Percentiles rank a stretch among this genome's conserved stretches.
phyloP scores from a whole-genome alignment of 2,888 invertebrate genomes.

The Megastigmus dorsalis region DNA sequence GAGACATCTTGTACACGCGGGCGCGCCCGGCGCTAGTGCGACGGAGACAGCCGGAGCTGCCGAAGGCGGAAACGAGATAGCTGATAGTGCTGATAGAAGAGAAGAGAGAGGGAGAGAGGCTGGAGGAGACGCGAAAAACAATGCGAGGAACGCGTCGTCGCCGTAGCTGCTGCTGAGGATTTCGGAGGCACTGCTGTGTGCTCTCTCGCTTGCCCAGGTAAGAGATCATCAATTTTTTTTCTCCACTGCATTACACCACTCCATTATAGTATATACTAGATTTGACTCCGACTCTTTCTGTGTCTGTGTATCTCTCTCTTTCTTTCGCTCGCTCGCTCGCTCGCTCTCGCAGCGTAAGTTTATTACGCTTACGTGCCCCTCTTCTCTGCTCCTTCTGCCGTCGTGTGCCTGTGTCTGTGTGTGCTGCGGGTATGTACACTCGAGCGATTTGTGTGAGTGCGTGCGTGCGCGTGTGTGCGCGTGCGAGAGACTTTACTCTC shows the following conservation, averaged over 20 bases:
- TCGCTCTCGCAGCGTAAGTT: slow-evolving; percentile 6
- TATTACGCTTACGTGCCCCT: slow-evolving; percentile 33
- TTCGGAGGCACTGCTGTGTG: slow-evolving; percentile 26
- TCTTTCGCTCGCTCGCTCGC: not conserved
- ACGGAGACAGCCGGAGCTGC: slow-evolving; percentile 3
- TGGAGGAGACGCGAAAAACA: slow-evolving; percentile 43
- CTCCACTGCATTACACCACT: too few relatives aligned
- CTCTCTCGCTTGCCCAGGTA: slow-evolving; percentile 26
- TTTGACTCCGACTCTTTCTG: not conserved
- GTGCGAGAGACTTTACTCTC: slow-evolving; percentile 37
- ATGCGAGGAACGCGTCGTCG: slow-evolving; percentile 50
- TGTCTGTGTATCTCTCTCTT: not conserved
- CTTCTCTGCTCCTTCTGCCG: slow-evolving; percentile 15
- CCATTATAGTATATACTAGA: too few relatives aligned
- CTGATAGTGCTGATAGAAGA: not conserved
- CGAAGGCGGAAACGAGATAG: not conserved
- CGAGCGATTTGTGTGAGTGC: not conserved
- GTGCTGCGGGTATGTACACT: not conserved
- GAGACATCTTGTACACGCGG: slow-evolving; percentile 49
- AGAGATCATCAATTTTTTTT: not conserved
- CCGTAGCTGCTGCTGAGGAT: slow-evolving; percentile 39
- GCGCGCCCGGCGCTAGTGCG: slow-evolving; percentile 50
- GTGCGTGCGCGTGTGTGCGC: not conserved
- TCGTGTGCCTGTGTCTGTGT: not conserved
- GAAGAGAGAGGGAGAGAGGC: slow-evolving; percentile 4